Percentiles rank a stretch among this genome's conserved stretches.
Conservation (phyloP, 2,113 vertebrate species). For the Connochaetes taurinus region DNA sequence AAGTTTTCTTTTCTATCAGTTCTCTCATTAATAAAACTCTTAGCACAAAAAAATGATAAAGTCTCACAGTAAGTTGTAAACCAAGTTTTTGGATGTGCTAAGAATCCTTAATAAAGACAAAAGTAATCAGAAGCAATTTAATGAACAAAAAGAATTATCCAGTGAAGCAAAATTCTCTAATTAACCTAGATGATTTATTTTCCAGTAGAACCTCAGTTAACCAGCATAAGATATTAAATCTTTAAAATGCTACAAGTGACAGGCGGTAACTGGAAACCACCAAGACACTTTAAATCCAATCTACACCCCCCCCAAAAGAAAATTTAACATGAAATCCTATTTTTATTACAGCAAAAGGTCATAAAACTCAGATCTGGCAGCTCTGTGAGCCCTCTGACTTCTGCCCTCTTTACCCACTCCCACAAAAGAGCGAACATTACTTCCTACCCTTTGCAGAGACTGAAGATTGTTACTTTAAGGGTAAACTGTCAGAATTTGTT, state of each 20-base stretch:
- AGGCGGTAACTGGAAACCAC: neutral
- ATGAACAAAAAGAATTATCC: conserved; percentile 11
- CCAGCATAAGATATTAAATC: conserved; percentile 40
- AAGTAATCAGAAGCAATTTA: conserved; percentile 14
- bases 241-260: neutral
- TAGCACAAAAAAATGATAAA: conserved; percentile 36
- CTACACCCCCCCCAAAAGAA: neutral
- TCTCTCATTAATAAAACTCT: conserved; percentile 36
- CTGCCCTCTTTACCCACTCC: neutral
- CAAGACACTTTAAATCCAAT: neutral
- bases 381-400: neutral
- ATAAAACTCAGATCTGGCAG: neutral
- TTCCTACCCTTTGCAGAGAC: neutral
- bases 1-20: neutral
- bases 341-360: neutral
- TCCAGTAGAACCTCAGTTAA: conserved; percentile 65
- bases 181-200: conserved; percentile 20
- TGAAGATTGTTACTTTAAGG: conserved; percentile 26
- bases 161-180: conserved; percentile 7
- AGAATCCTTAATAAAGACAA: conserved; percentile 3
- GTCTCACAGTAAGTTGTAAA: conserved; percentile 20
- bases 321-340: neutral
- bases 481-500: conserved; percentile 67
- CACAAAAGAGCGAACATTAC: neutral
- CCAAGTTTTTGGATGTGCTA: conserved; percentile 33